These are phyloP conservation scores for Magallana nippona DNA, from an alignment of 2,888 invertebrate species.

Conservation along the genomic window DNA sequence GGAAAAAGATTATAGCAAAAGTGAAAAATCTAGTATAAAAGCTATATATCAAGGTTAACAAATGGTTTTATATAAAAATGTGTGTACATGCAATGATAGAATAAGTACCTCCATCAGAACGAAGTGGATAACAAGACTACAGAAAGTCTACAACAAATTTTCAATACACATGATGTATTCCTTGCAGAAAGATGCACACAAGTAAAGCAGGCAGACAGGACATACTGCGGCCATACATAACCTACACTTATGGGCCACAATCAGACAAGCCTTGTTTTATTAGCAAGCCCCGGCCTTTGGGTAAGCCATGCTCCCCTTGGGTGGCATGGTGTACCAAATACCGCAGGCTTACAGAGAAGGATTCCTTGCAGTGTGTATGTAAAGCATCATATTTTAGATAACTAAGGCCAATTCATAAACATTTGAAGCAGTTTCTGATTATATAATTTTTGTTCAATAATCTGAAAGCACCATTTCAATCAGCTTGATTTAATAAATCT, in stretches of 20 bases:
- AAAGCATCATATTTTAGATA: neutral
- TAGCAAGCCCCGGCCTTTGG: no score
- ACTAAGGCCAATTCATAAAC: neutral
- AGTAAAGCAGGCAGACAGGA: neutral
- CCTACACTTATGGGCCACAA: neutral
- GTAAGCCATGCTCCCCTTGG: no score
- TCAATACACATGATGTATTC: neutral
- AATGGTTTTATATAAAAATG: neutral
- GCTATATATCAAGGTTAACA: neutral
- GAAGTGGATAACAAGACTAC: no score
- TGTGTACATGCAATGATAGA: constrained; percentile 13
- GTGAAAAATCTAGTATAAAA: constrained; percentile 3
- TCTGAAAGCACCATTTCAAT: constrained; percentile 25
- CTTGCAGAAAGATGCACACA: neutral
- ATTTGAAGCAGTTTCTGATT: neutral
- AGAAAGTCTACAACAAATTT: neutral
- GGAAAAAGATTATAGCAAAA: neutral
- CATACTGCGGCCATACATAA: neutral
- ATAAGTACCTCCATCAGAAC: neutral
- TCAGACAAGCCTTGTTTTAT: neutral
- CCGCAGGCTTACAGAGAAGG: no score
- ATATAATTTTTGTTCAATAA: neutral
- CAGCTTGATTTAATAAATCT: neutral
- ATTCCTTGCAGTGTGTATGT: neutral
- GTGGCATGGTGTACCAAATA: no score